Conservation (phyloP, 2,113 vertebrate genomes). For the Semnopithecus entellus region DNA sequence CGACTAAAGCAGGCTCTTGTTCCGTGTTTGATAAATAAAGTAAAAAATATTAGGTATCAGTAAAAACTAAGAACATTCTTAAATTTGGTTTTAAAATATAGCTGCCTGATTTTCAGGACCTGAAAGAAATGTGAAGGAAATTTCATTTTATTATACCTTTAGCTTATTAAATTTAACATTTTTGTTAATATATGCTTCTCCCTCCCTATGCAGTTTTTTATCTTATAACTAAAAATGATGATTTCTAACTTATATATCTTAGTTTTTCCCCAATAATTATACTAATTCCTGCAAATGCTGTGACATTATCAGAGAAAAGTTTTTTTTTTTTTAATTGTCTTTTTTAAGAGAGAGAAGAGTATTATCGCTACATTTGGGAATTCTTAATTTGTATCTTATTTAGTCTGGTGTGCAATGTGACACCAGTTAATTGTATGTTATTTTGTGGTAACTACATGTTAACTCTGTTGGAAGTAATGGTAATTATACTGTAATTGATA, state of each 20-base stretch:
- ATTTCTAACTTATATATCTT: neutral
- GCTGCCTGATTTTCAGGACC: conserved; percentile 12
- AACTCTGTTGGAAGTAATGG: conserved; percentile 82
- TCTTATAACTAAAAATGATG: neutral
- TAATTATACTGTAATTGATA: conserved; percentile 81
- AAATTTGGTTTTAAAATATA: conserved; percentile 22
- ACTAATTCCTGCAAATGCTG: conserved; percentile 19
- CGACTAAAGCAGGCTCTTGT: neutral
- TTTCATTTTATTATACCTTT: conserved; percentile 29
- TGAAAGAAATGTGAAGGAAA: conserved; percentile 9
- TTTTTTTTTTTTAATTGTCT: conserved; percentile 29
- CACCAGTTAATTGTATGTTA: conserved; percentile 80
- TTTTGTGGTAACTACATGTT: conserved; percentile 79
- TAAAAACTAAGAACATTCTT: neutral
- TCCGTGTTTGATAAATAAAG: neutral
- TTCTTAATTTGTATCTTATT: conserved; percentile 79
- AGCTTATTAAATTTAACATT: neutral
- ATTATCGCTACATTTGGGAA: conserved; percentile 65
- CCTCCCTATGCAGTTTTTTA: neutral
- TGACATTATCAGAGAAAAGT: conserved; percentile 46
- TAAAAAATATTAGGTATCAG: neutral
- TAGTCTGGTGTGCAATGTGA: conserved; percentile 78
- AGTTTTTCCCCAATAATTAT: neutral
- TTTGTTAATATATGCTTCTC: neutral
- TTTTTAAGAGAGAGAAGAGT: conserved; percentile 51